Evolutionary conservation across 2,888 invertebrate species (phyloP).

Genomic region (Ypsolopha sequella): DNA sequence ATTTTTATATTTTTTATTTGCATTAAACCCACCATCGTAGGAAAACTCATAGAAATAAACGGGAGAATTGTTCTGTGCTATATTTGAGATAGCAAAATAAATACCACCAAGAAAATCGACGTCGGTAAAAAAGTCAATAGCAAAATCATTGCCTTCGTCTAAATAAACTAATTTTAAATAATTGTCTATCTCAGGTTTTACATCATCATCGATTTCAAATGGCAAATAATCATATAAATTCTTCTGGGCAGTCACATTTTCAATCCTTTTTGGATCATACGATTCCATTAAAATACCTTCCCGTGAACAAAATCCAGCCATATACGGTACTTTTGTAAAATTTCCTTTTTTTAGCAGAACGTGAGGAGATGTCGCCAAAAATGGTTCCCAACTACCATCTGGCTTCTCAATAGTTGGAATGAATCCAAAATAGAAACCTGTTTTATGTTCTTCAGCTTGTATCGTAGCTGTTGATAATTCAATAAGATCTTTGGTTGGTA

Average conservation of each 20-base stretch:
- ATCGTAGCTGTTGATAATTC: slow-evolving; percentile 28
- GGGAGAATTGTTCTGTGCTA: slow-evolving; percentile 42
- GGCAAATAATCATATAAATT: slow-evolving; percentile 8
- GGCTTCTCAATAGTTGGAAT: slow-evolving; percentile 51
- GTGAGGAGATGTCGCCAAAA: slow-evolving; percentile 48
- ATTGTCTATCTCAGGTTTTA: slow-evolving; percentile 27
- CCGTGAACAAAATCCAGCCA: slow-evolving; percentile 56
- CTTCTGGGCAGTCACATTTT: slow-evolving; percentile 10
- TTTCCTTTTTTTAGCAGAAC: slow-evolving; percentile 42
- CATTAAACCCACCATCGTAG: slow-evolving; percentile 66
- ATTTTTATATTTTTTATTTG: slow-evolving; percentile 50
- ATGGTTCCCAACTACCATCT: slow-evolving; percentile 44
- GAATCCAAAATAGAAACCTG: slow-evolving; percentile 59
- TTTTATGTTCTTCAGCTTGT: slow-evolving; percentile 23
- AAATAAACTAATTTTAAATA: slow-evolving; percentile 55
- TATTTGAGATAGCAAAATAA: slow-evolving; percentile 34
- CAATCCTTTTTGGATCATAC: slow-evolving; percentile 11
- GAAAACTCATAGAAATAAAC: slow-evolving; percentile 72
- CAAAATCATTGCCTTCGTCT: slow-evolving; percentile 43
- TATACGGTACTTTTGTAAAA: slow-evolving; percentile 56
- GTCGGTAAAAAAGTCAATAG: slow-evolving; percentile 62
- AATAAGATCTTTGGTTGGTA: slow-evolving; percentile 40
- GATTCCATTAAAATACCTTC: slow-evolving; percentile 52
- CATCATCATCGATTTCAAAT: slow-evolving; percentile 26
- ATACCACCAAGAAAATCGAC: slow-evolving; percentile 50